Base-by-base conservation (phyloP, 2,797 vertebrate genomes). In the Sebastiscus albofasciatus region DNA sequence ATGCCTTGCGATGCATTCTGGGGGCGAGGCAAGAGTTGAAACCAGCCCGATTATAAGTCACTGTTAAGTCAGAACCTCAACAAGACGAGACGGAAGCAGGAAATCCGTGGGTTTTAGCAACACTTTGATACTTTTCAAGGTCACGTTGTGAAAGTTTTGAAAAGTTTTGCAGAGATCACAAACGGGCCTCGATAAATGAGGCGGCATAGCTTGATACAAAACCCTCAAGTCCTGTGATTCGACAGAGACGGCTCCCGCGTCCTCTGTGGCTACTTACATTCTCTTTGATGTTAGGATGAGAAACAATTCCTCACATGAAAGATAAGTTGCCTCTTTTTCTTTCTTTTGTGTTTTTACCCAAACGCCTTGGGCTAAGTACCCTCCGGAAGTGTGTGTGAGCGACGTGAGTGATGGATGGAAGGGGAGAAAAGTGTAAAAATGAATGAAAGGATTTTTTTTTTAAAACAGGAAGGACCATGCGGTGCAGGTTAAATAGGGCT, bases 301-400 rank as follows among this genome's bases (percentile, higher is more conserved):
- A 94, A 94, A 94, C 94, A 93, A 90, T 92, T 89, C 84, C 79
- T 90, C 67, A 88, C 90, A 91, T 93, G 90, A 94, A 94, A 92
- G 89, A 91, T 87, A 88, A 89, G 83, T 82, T 83, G 75, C 46
- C 52, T 54, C 69, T 72, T 78, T 79, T 68, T 82, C 67, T 64
- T 82, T 67, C 62, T 82, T 75, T 82, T 65, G 74, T 84, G 61
- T 84, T 87, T 87, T 78, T 64, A 83, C 83, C 74, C 52, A 2
- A 2, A 81, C 75, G 87, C 92, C 80, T 75, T 55, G 33, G 86
- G 89, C 82, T 78, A 81, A 82, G 80, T 75, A 86, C 74, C 76
- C 81, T 79, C 73, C 61, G 67, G 76, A 87, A 85, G 79, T 81
- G 76, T 74, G 69, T 3, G 27, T 4, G 6, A 9, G 67, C 59